These are phyloP conservation scores for Phalanger gymnotis DNA, from an alignment of 2,797 vertebrate species.

Conservation along the genomic window DNA sequence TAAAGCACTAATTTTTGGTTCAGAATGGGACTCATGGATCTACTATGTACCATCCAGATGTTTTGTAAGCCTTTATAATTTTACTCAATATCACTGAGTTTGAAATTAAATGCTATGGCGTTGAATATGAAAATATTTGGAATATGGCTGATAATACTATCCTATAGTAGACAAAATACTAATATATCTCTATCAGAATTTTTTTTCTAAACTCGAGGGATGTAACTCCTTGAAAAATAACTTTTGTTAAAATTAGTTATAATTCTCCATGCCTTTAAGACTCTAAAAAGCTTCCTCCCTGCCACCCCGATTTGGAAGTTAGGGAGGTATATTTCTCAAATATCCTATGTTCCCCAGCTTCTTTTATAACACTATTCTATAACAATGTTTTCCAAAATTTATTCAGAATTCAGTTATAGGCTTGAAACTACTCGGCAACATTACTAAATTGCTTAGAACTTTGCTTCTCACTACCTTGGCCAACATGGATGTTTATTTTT, in stretches of 20 bases:
- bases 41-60: constrained; percentile 1
- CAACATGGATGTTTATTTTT: neutral
- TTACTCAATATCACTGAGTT: constrained; percentile 33
- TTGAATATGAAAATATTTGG: constrained; percentile 40
- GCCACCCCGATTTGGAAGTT: neutral
- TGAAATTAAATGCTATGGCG: neutral
- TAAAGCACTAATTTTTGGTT: constrained; percentile 48
- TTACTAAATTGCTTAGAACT: neutral
- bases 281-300: neutral
- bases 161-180: neutral
- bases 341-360: neutral
- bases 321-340: neutral
- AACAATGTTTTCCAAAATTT: neutral
- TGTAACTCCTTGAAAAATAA: neutral
- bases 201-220: neutral
- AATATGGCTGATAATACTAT: constrained; percentile 12
- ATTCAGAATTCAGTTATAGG: neutral
- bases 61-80: constrained; percentile 46
- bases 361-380: neutral
- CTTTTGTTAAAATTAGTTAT: constrained; percentile 8
- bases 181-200: neutral
- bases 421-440: neutral
- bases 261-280: neutral
- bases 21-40: neutral
- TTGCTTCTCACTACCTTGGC: neutral